Percentiles rank a stretch among this genome's conserved stretches.
Conservation (phyloP, 2,888 invertebrate genomes). For the Rhagophthalmus giganteus region DNA sequence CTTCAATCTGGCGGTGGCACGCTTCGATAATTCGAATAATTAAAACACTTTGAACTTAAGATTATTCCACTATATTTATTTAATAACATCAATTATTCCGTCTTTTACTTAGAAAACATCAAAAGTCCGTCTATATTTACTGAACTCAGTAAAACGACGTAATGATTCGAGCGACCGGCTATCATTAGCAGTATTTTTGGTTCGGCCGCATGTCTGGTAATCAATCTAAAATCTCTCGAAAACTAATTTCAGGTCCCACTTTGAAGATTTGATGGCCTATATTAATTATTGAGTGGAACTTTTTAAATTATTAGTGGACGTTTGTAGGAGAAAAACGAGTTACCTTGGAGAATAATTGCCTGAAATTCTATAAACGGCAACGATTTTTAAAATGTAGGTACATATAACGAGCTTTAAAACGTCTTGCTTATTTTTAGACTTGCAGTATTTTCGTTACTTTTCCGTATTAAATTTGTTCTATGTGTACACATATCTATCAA, state of each 20-base stretch:
- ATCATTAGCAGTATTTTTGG: conserved; percentile 24
- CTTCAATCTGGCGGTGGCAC: neutral
- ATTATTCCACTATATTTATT: conserved; percentile 16
- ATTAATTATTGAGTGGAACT: conserved; percentile 30
- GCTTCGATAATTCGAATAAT: neutral
- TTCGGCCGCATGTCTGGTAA: conserved; percentile 20
- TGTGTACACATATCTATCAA: no score
- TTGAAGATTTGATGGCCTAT: conserved; percentile 30
- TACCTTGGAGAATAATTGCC: no score
- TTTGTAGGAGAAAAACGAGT: no score
- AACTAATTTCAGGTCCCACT: conserved; percentile 31
- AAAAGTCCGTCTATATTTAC: conserved; percentile 19
- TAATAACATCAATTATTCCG: conserved; percentile 13
- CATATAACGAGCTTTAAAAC: no score
- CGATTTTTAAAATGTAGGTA: no score
- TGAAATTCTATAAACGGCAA: no score
- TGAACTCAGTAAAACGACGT: conserved; percentile 13
- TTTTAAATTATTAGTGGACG: conserved; percentile 8
- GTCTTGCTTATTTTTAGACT: no score
- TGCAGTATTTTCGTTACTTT: no score
- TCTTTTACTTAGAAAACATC: conserved; percentile 9
- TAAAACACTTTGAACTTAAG: conserved; percentile 7
- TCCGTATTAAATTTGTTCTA: no score
- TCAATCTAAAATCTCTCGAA: conserved; percentile 29
- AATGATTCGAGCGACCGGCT: conserved; percentile 20